Evolutionary conservation across 2,888 invertebrate species (phyloP).

Genomic region (Agrotis clavis): DNA sequence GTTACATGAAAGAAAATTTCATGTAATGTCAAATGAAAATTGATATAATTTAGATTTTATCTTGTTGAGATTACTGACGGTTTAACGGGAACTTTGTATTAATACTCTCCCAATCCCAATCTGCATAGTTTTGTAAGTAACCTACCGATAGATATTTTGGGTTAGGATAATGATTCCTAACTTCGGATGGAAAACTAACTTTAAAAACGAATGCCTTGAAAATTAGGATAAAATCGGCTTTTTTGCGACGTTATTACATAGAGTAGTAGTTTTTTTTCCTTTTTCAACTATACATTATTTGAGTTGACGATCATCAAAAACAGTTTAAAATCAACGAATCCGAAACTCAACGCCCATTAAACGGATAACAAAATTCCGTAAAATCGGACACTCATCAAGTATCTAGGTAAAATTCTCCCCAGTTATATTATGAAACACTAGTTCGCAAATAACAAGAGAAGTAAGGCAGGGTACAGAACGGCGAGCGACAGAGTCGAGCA

Average conservation of each 20-base stretch:
- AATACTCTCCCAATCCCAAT: too few species aligned
- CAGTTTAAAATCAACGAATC: not conserved
- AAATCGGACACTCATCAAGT: constrained; percentile 55
- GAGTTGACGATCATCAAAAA: not conserved
- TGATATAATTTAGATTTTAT: constrained; percentile 7
- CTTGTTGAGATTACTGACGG: constrained; percentile 2
- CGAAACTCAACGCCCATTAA: constrained; percentile 43
- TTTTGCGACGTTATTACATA: too few species aligned
- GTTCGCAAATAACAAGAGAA: constrained; percentile 72
- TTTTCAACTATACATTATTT: not conserved
- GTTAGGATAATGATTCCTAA: too few species aligned
- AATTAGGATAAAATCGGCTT: too few species aligned
- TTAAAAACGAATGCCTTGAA: too few species aligned
- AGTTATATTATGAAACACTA: constrained; percentile 71
- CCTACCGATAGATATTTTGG: too few species aligned
- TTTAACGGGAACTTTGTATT: not conserved
- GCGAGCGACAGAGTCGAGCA: constrained; percentile 80
- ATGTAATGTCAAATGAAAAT: constrained; percentile 9
- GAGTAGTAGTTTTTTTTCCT: too few species aligned
- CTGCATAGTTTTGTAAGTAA: too few species aligned
- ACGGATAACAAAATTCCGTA: constrained; percentile 40
- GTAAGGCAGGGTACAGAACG: constrained; percentile 69
- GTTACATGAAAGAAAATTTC: too few species aligned
- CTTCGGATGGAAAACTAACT: too few species aligned
- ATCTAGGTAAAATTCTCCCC: constrained; percentile 42